Conservation (phyloP, 2,797 vertebrate genomes). For the Bryconaethiops microstoma region DNA sequence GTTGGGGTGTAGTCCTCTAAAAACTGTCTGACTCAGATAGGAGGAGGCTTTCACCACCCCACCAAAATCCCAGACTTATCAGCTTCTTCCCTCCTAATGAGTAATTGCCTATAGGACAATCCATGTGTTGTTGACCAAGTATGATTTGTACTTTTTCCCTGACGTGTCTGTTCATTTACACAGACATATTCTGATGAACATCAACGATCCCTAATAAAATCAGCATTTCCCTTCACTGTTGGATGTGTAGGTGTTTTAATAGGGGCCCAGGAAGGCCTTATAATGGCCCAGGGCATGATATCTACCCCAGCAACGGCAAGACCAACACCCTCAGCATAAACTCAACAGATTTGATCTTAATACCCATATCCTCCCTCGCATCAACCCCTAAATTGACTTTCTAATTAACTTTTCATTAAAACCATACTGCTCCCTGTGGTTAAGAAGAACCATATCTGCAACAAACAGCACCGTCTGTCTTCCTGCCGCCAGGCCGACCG, state of each 20-base stretch:
- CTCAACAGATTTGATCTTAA: constrained; percentile 39
- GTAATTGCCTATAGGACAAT: background rate
- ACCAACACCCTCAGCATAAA: constrained; percentile 16
- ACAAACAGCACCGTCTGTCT: background rate
- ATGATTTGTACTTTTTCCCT: background rate
- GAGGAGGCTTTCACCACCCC: constrained; percentile 19
- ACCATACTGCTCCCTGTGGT: constrained; percentile 27
- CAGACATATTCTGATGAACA: too few relatives aligned
- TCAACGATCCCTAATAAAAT: background rate
- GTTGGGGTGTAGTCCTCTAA: constrained; percentile 24
- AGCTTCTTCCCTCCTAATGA: background rate
- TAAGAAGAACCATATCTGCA: constrained; percentile 8
- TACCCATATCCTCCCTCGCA: background rate
- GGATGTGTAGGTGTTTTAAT: background rate
- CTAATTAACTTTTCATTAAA: constrained; percentile 53
- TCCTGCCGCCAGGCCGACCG: constrained; percentile 41
- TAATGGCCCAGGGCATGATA: background rate
- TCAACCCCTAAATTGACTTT: constrained; percentile 49
- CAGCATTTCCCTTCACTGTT: background rate
- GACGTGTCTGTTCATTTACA: too few relatives aligned
- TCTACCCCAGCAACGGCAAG: background rate
- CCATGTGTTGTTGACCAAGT: background rate
- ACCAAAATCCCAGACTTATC: constrained; percentile 30
- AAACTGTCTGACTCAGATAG: constrained; percentile 40
- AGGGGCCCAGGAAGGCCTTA: background rate